These are phyloP conservation scores for Drosophila tanythrix DNA, from an alignment of 2,888 invertebrate species.

Conservation along the genomic window DNA sequence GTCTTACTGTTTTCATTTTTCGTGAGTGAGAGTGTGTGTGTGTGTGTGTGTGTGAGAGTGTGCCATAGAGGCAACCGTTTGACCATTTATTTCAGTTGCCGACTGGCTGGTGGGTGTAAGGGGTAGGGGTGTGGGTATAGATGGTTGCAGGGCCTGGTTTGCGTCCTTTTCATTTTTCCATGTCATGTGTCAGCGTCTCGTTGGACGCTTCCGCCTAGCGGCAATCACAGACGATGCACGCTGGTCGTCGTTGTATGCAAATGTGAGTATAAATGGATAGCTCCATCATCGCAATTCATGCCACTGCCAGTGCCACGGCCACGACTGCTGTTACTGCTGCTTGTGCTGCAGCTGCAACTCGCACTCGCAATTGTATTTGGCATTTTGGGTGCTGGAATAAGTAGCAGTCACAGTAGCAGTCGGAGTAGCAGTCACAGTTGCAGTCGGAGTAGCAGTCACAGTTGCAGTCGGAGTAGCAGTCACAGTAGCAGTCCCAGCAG, in stretches of 20 bases:
- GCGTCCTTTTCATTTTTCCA: constrained; percentile 79
- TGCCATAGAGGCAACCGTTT: constrained; percentile 38
- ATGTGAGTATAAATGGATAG: constrained; percentile 81
- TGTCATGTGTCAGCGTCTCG: constrained; percentile 81
- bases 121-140: neutral
- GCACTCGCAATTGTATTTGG: constrained; percentile 38
- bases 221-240: constrained; percentile 74
- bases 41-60: neutral
- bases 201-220: constrained; percentile 73
- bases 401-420: constrained; percentile 20
- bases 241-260: constrained; percentile 68
- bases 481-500: constrained; percentile 24
- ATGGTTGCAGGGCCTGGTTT: constrained; percentile 6
- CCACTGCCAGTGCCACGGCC: constrained; percentile 45
- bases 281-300: constrained; percentile 81
- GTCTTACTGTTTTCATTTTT: neutral
- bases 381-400: constrained; percentile 28
- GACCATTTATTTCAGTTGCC: constrained; percentile 51
- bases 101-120: constrained; percentile 30
- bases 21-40: neutral
- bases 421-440: constrained; percentile 10
- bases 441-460: constrained; percentile 18
- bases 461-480: constrained; percentile 14
- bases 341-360: constrained; percentile 40
- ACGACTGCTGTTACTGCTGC: constrained; percentile 15